Percentiles rank a stretch among this genome's conserved stretches.
Evolutionary conservation across 2,888 invertebrate species (phyloP).

Genomic region (Scaptomyza caliginosa): DNA sequence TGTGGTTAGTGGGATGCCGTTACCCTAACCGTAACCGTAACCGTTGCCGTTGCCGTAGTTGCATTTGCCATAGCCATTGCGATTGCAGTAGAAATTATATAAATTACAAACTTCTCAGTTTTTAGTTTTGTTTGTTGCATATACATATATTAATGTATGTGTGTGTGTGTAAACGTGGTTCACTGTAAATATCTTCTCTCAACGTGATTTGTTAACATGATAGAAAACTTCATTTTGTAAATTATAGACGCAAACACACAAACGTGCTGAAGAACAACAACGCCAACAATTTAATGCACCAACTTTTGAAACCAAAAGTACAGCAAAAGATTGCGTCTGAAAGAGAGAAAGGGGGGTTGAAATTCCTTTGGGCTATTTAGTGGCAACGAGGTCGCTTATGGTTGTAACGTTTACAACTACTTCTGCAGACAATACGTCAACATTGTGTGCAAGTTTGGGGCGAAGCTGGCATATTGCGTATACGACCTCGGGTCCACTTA

Average conservation of each 20-base stretch:
- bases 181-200: conserved; percentile 51
- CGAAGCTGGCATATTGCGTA: conserved; percentile 42
- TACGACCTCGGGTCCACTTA: conserved; percentile 26
- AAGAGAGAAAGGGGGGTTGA: background rate
- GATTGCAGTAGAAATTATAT: conserved; percentile 71
- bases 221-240: conserved; percentile 73
- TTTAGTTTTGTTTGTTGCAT: conserved; percentile 44
- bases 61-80: conserved; percentile 20
- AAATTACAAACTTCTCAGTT: conserved; percentile 74
- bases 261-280: conserved; percentile 5
- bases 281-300: conserved; percentile 43
- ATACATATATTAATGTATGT: conserved; percentile 8
- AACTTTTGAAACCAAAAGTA: conserved; percentile 33
- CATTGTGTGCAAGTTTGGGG: background rate
- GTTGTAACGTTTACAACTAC: conserved; percentile 7
- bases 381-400: conserved; percentile 35
- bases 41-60: conserved; percentile 11
- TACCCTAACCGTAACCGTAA: conserved; percentile 3
- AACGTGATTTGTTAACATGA: conserved; percentile 80
- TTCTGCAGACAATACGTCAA: conserved; percentile 17
- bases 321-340: background rate
- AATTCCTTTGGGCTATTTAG: conserved; percentile 44
- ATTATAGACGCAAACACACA: conserved; percentile 59
- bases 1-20: conserved; percentile 15
- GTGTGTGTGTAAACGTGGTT: conserved; percentile 6